A percentile compares a stretch with the other conserved stretches of the same genome.
phyloP scores from a whole-genome alignment of 2,888 invertebrate species.

The Protonemura montana region DNA sequence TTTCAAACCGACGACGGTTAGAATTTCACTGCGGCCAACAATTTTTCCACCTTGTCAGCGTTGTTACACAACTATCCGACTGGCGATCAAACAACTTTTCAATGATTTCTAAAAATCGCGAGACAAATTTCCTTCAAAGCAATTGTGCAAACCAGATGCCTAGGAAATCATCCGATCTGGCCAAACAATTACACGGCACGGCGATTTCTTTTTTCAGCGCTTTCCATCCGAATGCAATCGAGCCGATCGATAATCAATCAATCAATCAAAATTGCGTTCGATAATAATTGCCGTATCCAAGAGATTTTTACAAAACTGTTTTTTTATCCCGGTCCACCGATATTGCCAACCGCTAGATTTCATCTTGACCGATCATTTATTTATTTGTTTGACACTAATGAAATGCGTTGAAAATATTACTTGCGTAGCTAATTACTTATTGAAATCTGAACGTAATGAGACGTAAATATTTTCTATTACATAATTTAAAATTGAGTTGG shows the following conservation, averaged over 20 bases:
- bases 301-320: not conserved
- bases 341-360: not conserved
- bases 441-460: too few relatives aligned
- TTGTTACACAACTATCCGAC: not conserved
- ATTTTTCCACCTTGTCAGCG: not conserved
- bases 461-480: too few relatives aligned
- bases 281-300: not conserved
- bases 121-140: not conserved
- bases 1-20: not conserved
- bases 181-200: not conserved
- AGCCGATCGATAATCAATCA: constrained; percentile 4
- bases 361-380: not conserved
- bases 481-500: too few relatives aligned
- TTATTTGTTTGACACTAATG: too few relatives aligned
- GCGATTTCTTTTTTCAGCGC: not conserved
- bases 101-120: not conserved
- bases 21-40: not conserved
- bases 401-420: too few relatives aligned
- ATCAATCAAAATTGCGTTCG: not conserved
- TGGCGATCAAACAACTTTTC: not conserved
- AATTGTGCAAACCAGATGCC: not conserved
- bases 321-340: not conserved
- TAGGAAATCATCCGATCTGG: not conserved
- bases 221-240: not conserved
- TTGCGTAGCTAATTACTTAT: too few relatives aligned